phyloP scores from a whole-genome alignment of 2,113 vertebrate species.

The Myrmophylax atrothorax region DNA sequence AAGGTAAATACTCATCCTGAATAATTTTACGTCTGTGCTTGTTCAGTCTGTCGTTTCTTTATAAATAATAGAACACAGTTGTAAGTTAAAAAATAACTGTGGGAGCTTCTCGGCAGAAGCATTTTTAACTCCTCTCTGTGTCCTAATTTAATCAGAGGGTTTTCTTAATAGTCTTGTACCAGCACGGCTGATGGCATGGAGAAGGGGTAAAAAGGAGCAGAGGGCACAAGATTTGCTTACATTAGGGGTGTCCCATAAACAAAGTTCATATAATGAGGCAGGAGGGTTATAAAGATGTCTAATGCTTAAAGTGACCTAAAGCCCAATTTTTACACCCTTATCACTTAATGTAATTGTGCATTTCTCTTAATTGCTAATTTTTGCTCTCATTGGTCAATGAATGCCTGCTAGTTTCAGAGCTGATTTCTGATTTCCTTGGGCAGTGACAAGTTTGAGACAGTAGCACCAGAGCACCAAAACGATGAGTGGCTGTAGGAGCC shows the following conservation, averaged over 20 bases:
- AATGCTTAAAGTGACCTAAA: neutral
- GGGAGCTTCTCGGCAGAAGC: neutral
- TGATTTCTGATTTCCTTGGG: neutral
- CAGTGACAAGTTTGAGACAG: rapidly evolving
- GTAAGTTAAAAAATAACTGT: neutral
- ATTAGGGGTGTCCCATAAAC: neutral
- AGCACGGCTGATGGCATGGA: rapidly evolving
- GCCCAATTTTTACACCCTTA: neutral
- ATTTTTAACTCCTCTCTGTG: neutral
- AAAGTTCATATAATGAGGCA: neutral
- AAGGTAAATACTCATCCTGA: neutral
- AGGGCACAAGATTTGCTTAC: neutral
- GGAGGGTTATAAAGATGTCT: neutral
- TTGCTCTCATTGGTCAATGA: neutral
- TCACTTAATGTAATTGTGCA: neutral
- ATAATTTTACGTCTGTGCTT: neutral
- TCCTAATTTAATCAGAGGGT: neutral
- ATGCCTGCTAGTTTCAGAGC: neutral
- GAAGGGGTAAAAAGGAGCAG: neutral
- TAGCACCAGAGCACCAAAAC: neutral
- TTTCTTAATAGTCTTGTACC: neutral
- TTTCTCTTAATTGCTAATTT: neutral
- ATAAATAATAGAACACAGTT: neutral
- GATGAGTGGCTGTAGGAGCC: neutral
- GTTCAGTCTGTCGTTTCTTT: neutral